Evolutionary conservation across 2,888 invertebrate genomes (phyloP), one percentile per base, ranked within the genome.

Genomic region (Zeuzera pyrina): DNA sequence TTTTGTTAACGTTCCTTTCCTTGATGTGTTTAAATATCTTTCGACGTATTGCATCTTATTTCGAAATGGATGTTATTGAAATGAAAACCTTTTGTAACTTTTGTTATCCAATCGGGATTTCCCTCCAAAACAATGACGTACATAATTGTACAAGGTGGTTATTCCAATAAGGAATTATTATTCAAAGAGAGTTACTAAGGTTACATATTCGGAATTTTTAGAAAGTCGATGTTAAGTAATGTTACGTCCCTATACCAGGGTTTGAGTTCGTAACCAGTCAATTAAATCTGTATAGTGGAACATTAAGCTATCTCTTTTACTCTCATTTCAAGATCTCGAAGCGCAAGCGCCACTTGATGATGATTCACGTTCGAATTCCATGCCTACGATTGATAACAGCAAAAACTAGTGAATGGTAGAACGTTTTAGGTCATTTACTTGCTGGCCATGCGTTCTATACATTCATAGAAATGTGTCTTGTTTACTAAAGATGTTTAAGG

Each of bases 361-460:
- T 79, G 78, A 79, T 72, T 79, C 79, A 79, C 71, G 68, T 70
- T 71, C 57, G 61, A 74, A 79, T 78, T 73, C 78, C 76, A 63
- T 72, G 70, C 74, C 68, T 71, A 76, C 77, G 69, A 73, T 74
- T 76, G 77, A 77, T 78, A 79, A 79, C 71, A 78, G 63, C 72
- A 67, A 66, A 63, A 65, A 70, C 47, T 66, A 64, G 64, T 77
- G 74, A 77, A 78, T 77, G 77, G 70, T 64, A 61, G 52, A 63
- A 60, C 63, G 52, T 71, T 73, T 70, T 69, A 68, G 65, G 67
- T 62, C 61, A 65, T 65, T 65, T 62, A 59, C 56, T 66, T 65
- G 58, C 62, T 57, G 56, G 51, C 52, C 65, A 62, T 62, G 69
- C 53, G 52, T 44, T 12, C 30, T 12, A 33, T 30, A 35, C 35